Conservation (phyloP, 2,113 vertebrate genomes). For the Podilymbus podiceps region DNA sequence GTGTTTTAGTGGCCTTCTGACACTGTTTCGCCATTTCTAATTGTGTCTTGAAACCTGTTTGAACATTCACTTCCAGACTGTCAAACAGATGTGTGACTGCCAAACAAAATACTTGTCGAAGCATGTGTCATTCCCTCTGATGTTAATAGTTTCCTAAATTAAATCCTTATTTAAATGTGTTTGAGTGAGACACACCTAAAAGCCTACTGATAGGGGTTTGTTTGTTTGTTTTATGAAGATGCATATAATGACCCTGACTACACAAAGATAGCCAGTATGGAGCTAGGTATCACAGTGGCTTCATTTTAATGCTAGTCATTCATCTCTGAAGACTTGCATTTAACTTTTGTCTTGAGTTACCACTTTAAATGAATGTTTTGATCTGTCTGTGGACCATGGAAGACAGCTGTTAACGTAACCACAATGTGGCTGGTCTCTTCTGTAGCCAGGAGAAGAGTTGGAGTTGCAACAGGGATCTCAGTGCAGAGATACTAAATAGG, state of each 20-base stretch:
- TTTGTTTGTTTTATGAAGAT: neutral
- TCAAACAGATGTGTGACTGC: neutral
- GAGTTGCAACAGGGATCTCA: neutral
- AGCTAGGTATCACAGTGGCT: neutral
- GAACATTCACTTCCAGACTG: neutral
- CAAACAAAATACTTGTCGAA: neutral
- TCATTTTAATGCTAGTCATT: neutral
- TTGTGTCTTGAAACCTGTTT: neutral
- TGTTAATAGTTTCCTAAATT: neutral
- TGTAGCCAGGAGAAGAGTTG: neutral
- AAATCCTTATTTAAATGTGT: neutral
- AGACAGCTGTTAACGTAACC: neutral
- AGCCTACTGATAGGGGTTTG: neutral
- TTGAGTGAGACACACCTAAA: neutral
- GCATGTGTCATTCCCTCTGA: neutral
- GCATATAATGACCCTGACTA: neutral
- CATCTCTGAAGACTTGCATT: neutral
- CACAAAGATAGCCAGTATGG: neutral
- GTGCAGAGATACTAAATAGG: neutral
- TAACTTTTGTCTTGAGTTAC: neutral
- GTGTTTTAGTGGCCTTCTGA: neutral
- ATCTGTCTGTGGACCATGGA: neutral
- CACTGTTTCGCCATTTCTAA: neutral
- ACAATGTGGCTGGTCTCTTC: neutral
- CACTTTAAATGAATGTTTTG: neutral